Evolutionary conservation across 2,888 invertebrate genomes (phyloP), one percentile per base, ranked within the genome.

Genomic region (Melieria picta): DNA sequence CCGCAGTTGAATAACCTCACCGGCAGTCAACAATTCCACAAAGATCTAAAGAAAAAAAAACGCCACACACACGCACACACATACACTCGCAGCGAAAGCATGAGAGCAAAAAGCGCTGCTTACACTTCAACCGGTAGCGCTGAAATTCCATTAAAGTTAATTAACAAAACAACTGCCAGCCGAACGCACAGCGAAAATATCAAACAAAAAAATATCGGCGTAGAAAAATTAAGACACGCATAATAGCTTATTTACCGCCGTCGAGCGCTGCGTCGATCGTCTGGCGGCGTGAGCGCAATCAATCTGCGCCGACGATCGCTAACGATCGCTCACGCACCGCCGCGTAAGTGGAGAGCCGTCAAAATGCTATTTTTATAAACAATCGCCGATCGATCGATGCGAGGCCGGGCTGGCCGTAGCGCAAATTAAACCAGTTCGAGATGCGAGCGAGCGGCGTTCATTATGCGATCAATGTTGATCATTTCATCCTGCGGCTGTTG

Each of bases 401-500:
- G 61, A 62, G 62, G 58, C 58, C 42, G 58, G 42, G n/a, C 11
- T 57, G 16, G 57, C 30, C 11, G 47, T 30, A 72, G 71, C 61
- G 72, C 72, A 69, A 75, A 75, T 72, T 73, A 72, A 73, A 75
- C 73, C 73, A 74, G 73, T 75, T 73, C 75, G 65, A 65, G 48
- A 57, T 30, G 7, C 52, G 61, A 6, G 52, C 30, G 30, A 50
- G 62, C 55, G 43, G 46, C 73, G 84, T 82, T 84, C 84, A 84
- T 84, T 84, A 84, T 84, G 83, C 80, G 83, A 84, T 84, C 84
- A 84, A 83, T 81, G 81, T 84, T 84, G 83, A 84, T 84, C 84
- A 84, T 84, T 83, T 84, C 84, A 84, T 84, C 84, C 84, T 79
- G 79, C 75, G 84, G 84, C 83, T 84, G 83, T 83, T 84, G 83